A percentile compares a stretch with the other conserved stretches of the same genome.
Evolutionary conservation across 2,888 invertebrate genomes (phyloP).

Genomic region (Drosophila emarginata): DNA sequence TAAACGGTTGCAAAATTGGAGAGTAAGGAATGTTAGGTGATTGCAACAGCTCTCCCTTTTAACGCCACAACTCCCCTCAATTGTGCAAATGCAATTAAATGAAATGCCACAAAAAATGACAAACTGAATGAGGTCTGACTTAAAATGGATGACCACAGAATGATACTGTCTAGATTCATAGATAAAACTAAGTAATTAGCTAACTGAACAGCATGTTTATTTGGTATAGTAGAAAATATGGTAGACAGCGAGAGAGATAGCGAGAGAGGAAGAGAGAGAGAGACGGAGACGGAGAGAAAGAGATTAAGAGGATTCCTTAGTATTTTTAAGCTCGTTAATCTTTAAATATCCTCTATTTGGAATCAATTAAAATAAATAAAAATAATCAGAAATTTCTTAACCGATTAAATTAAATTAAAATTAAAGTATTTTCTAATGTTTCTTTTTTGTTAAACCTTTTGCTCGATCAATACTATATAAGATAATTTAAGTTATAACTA

Average conservation of each 20-base stretch:
- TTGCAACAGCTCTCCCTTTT: background rate
- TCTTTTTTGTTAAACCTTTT: too few species aligned
- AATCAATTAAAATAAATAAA: too few species aligned
- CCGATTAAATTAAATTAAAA: too few species aligned
- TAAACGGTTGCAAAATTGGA: too few species aligned
- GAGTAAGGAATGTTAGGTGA: too few species aligned
- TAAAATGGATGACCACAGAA: conserved; percentile 3
- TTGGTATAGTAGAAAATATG: background rate
- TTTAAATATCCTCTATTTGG: background rate
- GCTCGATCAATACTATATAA: too few species aligned
- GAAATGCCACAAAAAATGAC: conserved; percentile 33
- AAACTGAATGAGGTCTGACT: background rate
- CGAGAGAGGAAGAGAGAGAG: background rate
- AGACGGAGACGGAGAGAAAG: too few species aligned
- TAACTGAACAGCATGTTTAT: background rate
- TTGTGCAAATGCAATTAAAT: conserved; percentile 29
- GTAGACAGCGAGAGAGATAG: background rate
- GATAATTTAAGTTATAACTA: too few species aligned
- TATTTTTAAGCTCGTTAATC: too few species aligned
- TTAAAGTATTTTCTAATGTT: too few species aligned
- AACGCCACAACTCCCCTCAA: background rate
- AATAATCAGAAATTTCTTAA: background rate
- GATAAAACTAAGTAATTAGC: conserved; percentile 4
- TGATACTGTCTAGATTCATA: background rate
- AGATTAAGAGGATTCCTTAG: too few species aligned